A percentile compares a stretch with the other conserved stretches of the same genome.
Conservation (phyloP, 1,140 invertebrate species). For the Subanguina moxae region DNA sequence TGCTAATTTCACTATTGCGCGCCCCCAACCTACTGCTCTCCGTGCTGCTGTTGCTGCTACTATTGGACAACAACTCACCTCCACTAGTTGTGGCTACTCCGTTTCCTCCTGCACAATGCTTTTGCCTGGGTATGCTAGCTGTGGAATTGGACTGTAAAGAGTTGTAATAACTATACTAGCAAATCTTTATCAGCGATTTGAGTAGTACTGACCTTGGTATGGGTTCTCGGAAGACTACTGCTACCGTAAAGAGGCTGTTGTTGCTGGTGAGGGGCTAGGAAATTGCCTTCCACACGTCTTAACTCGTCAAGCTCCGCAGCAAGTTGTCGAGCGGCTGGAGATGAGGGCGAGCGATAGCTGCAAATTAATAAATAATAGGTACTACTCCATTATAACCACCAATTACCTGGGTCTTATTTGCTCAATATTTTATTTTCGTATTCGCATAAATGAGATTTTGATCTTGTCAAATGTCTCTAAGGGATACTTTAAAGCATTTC, state of each 20-base stretch:
- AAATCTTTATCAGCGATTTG: neutral
- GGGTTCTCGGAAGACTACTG: constrained; percentile 49
- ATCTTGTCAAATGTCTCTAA: no score
- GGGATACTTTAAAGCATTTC: no score
- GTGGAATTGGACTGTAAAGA: neutral
- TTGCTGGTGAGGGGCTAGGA: constrained; percentile 12
- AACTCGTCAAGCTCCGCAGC: constrained; percentile 59
- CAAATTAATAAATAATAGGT: no score
- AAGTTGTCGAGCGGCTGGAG: constrained; percentile 55
- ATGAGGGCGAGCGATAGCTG: constrained; percentile 44
- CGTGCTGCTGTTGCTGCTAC: neutral
- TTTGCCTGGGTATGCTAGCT: neutral
- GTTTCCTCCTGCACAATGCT: neutral
- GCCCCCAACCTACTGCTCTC: neutral
- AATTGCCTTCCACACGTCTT: constrained; percentile 36
- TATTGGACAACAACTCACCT: neutral
- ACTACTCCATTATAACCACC: no score
- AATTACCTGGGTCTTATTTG: no score
- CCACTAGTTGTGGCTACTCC: neutral
- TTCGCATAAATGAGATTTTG: no score
- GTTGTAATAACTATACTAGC: neutral
- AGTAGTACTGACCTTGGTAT: constrained; percentile 40
- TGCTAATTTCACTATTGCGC: neutral
- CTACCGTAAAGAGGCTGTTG: constrained; percentile 43
- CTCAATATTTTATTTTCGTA: no score